Evolutionary conservation across 2,113 vertebrate genomes (phyloP).

Genomic region (Origma solitaria): DNA sequence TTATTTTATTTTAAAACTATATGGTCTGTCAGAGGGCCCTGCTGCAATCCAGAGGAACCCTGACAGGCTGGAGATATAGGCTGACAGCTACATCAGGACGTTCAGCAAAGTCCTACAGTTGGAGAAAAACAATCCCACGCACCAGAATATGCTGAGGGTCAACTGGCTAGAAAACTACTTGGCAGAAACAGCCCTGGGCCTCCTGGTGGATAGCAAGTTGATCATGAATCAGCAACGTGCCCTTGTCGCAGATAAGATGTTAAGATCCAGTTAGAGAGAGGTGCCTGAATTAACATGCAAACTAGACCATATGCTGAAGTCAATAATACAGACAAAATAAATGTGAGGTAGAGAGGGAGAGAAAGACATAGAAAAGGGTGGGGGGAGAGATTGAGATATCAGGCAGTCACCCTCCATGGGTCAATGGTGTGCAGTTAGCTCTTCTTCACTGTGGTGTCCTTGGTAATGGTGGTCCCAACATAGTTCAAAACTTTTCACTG

Average conservation of each 20-base stretch:
- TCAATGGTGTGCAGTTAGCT: neutral
- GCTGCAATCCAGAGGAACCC: neutral
- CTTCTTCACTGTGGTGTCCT: neutral
- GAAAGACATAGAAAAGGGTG: neutral
- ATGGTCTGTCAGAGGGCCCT: neutral
- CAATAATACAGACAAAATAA: neutral
- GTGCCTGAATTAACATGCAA: neutral
- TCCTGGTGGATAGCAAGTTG: neutral
- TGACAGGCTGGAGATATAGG: neutral
- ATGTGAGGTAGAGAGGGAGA: neutral
- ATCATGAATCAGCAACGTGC: neutral
- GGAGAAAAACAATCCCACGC: neutral
- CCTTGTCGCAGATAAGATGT: neutral
- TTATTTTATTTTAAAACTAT: no score
- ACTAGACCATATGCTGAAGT: neutral
- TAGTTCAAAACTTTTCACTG: neutral
- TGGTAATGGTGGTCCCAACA: neutral
- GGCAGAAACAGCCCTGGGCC: neutral
- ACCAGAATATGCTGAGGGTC: neutral
- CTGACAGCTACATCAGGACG: neutral
- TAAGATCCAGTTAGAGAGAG: neutral
- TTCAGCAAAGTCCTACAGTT: neutral
- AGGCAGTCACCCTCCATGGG: neutral
- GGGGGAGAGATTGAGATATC: neutral
- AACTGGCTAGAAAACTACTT: neutral